Percentiles rank a stretch among this genome's conserved stretches.
Conservation (phyloP, 2,113 vertebrate genomes). For the Columba janthina region DNA sequence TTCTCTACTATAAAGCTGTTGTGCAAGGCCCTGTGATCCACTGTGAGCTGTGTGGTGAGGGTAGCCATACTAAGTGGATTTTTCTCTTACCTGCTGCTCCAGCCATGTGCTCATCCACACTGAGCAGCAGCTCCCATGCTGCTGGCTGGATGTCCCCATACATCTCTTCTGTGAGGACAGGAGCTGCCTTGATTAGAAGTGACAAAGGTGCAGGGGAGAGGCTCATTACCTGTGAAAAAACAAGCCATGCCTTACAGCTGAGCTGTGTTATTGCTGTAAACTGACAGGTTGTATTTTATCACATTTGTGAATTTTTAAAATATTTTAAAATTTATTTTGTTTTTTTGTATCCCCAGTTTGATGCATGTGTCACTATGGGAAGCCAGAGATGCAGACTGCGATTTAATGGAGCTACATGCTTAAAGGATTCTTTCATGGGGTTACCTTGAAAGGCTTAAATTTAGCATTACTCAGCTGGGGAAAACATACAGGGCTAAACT, state of each 20-base stretch:
- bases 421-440: neutral
- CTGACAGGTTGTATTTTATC: neutral
- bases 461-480: neutral
- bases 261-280: neutral
- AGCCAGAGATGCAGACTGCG: neutral
- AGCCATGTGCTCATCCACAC: conserved; percentile 97
- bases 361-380: neutral
- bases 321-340: neutral
- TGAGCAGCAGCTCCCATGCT: conserved; percentile 96
- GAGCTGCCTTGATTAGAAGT: conserved; percentile 94
- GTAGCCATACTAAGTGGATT: neutral
- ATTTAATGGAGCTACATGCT: neutral
- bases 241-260: neutral
- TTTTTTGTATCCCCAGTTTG: neutral
- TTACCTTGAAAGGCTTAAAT: neutral
- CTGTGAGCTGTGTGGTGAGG: too few relatives aligned
- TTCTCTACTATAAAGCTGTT: neutral
- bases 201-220: conserved; percentile 94
- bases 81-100: conserved; percentile 87
- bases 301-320: neutral
- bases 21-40: neutral
- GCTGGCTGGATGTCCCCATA: conserved; percentile 96
- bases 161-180: conserved; percentile 96
- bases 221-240: conserved; percentile 89
- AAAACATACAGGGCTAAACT: neutral